Evolutionary conservation across 2,113 vertebrate genomes (phyloP).

Genomic region (Illadopsis cleaveri): DNA sequence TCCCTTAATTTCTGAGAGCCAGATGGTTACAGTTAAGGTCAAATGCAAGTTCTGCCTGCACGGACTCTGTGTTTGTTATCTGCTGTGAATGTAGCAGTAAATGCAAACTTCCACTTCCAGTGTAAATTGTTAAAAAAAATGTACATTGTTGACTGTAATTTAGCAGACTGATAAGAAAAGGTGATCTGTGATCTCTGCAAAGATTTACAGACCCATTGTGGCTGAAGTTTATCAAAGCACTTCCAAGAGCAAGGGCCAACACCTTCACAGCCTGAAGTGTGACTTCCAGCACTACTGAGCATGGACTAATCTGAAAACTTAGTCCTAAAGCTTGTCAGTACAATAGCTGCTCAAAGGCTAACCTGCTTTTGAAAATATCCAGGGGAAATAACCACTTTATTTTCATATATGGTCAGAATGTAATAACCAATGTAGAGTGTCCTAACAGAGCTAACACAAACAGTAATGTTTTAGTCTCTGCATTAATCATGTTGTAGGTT

Average conservation of each 20-base stretch:
- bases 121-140: not conserved
- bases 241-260: not conserved
- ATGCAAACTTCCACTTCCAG: not conserved
- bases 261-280: not conserved
- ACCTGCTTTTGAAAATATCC: not conserved
- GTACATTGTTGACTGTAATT: not conserved
- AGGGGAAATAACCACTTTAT: not conserved
- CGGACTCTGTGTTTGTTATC: not conserved
- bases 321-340: not conserved
- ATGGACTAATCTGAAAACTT: not conserved
- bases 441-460: not conserved
- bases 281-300: not conserved
- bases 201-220: not conserved
- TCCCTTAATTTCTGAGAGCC: not conserved
- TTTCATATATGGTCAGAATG: not conserved
- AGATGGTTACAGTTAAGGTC: not conserved
- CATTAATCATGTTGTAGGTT: not conserved
- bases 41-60: not conserved
- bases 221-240: not conserved
- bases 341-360: not conserved
- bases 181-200: not conserved
- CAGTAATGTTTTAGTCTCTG: not conserved
- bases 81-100: not conserved
- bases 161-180: not conserved
- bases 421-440: not conserved